Base-by-base conservation (phyloP, 2,888 invertebrate genomes). In the Cepaea hortensis region DNA sequence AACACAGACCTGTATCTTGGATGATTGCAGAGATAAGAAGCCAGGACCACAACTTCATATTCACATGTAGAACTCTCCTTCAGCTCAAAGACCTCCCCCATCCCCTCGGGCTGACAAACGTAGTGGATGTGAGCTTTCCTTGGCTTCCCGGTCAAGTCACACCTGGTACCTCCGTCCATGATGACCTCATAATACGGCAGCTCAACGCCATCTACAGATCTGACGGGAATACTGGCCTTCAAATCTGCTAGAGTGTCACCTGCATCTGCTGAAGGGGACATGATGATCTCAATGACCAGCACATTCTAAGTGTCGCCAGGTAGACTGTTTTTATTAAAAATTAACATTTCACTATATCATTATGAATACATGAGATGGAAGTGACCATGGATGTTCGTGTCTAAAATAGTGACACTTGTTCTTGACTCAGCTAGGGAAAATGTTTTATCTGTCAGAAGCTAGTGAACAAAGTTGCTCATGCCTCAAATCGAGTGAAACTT, bases 41-140 rank as follows among this genome's bases (percentile, higher is more conserved):
- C 97, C 48, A 98, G 95, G 20, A 99, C 97, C 20, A 99, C 96
- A 3, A 96, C 96, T 95, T 99, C 98, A 94, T 99, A 99, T 94
- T 98, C 97, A 93, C 99, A 99, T 0, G 97, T 98, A 0, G 98
- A 97, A 0, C 96, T 97, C 94, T 99, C 99, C 93, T 98, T 98
- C 88, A 99, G 96, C 0, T 97, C 97, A 93, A 97, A 98, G 3
- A 99, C 96, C 93, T 98, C 98, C 91, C 98, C 97, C 92, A 97
- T 97, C 3, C 98, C 97, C 91, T 97, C 97, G 5, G 96, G 96
- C 81, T 94, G 97, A 95, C 99, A 99, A 0, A 98, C 97, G 93
- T 98, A 99, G 0, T 97, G 95, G 3, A 98, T 96, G 92, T 96
- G 96, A 0, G 98, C 97, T 46, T 96, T 95, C 23, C 99, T 96